Conservation (phyloP, 2,113 vertebrate genomes). For the Callospermophilus lateralis region DNA sequence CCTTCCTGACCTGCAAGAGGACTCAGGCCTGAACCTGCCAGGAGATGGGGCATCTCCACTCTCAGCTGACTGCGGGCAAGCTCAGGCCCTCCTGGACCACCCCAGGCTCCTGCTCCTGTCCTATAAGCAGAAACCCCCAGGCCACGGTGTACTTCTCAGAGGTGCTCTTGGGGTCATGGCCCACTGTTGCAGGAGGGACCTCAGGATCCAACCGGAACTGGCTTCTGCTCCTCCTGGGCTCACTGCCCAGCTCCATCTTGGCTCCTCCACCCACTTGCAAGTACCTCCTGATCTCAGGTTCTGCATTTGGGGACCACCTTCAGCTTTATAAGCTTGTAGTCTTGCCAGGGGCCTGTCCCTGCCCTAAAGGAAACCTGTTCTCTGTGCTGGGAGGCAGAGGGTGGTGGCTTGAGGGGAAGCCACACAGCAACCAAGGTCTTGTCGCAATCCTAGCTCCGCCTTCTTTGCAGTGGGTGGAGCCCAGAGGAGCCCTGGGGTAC, state of each 20-base stretch:
- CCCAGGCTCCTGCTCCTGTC: fast-evolving
- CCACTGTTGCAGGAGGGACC: background rate
- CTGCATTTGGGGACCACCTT: background rate
- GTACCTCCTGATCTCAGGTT: background rate
- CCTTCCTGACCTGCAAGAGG: fast-evolving
- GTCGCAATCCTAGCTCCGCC: too few species aligned
- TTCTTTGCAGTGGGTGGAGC: background rate
- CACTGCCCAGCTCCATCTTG: too few species aligned
- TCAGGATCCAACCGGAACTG: background rate
- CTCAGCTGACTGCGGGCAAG: background rate
- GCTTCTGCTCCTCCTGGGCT: background rate
- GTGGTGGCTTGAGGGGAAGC: background rate
- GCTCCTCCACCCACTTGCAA: background rate
- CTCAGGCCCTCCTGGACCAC: background rate
- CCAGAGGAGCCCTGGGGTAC: fast-evolving
- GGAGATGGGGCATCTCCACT: background rate
- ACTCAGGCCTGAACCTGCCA: fast-evolving
- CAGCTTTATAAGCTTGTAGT: background rate
- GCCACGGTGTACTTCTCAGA: background rate
- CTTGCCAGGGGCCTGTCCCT: background rate
- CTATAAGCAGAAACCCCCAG: background rate
- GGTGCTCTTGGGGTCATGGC: too few species aligned
- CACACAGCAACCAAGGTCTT: too few species aligned
- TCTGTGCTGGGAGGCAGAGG: background rate
- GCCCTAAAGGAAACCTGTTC: background rate